phyloP scores from a whole-genome alignment of 2,113 vertebrate genomes.

The Rynchops niger region DNA sequence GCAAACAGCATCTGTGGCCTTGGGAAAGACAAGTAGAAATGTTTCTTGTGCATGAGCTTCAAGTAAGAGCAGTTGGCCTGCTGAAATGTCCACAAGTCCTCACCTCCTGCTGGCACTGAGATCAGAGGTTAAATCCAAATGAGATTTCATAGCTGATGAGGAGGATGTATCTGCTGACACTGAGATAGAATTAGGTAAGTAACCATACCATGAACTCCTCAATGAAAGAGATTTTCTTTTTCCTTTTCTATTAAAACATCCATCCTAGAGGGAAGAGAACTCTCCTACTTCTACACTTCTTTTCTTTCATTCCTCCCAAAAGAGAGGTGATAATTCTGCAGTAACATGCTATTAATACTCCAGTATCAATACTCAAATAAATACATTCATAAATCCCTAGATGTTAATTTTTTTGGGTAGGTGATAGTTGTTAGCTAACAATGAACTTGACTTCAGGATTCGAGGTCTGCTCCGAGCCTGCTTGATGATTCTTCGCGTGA shows the following conservation, averaged over 20 bases:
- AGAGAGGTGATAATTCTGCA: neutral
- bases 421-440: neutral
- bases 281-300: neutral
- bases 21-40: neutral
- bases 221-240: neutral
- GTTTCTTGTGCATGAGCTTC: neutral
- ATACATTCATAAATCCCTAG: neutral
- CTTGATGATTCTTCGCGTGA: fast-evolving
- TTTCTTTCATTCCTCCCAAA: neutral
- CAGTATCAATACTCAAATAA: neutral
- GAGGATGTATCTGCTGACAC: neutral
- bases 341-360: neutral
- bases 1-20: neutral
- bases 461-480: neutral
- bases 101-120: neutral
- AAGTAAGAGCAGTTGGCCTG: neutral
- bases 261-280: neutral
- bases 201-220: neutral
- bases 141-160: neutral
- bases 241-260: neutral
- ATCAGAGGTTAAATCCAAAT: neutral
- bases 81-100: neutral
- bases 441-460: neutral
- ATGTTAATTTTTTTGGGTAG: neutral
- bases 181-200: neutral